These are phyloP conservation scores for Drosophila lacertosa DNA, from an alignment of 1,140 invertebrate species.

Conservation along the genomic window DNA sequence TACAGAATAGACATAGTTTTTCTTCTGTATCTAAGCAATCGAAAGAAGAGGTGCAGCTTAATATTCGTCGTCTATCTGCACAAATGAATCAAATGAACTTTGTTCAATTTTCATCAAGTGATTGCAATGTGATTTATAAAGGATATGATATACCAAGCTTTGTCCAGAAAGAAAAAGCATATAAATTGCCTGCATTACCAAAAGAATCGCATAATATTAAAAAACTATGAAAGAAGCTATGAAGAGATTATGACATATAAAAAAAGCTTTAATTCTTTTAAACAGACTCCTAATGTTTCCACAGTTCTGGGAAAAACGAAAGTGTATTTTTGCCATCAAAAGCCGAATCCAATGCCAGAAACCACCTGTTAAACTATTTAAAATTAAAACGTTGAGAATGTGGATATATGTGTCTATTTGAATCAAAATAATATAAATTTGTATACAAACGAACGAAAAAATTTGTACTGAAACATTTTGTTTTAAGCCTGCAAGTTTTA, in stretches of 20 bases:
- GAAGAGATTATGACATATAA: constrained; percentile 30
- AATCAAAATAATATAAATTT: constrained; percentile 66
- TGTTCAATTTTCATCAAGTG: constrained; percentile 46
- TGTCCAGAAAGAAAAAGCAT: constrained; percentile 12
- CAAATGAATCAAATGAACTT: constrained; percentile 60
- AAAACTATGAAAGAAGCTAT: constrained; percentile 37
- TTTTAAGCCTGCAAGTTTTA: constrained; percentile 64
- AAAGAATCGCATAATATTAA: constrained; percentile 27
- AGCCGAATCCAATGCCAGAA: constrained; percentile 70
- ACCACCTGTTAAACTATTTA: constrained; percentile 76
- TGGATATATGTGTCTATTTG: constrained; percentile 58
- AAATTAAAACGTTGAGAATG: constrained; percentile 35
- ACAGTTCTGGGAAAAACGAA: constrained; percentile 48
- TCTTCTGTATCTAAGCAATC: constrained; percentile 64
- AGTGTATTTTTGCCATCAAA: constrained; percentile 50
- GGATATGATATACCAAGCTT: constrained; percentile 8
- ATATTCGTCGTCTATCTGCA: constrained; percentile 76
- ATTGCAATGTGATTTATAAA: constrained; percentile 58
- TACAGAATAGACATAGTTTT: constrained; percentile 76
- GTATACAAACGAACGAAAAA: constrained; percentile 41
- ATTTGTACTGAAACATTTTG: constrained; percentile 57
- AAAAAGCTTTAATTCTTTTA: constrained; percentile 20
- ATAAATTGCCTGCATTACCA: neutral
- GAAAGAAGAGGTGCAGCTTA: constrained; percentile 71
- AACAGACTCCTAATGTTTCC: constrained; percentile 49